Evolutionary conservation across 2,113 vertebrate species (phyloP).

Genomic region (Calidris pugnax): DNA sequence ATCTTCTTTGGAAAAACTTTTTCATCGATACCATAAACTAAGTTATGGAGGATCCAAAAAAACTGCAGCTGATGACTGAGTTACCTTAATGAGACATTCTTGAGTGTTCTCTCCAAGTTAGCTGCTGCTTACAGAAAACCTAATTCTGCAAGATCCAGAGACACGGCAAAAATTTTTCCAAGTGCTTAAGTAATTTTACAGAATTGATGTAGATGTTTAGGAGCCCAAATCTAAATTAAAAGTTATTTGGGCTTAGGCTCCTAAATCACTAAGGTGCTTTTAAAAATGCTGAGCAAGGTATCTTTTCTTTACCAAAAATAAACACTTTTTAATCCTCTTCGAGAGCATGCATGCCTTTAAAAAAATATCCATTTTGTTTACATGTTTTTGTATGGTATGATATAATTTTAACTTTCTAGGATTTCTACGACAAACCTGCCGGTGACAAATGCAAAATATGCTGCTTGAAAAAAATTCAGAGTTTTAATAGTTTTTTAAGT

Average conservation of each 20-base stretch:
- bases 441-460: slow-evolving; percentile 56
- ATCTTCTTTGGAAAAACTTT: neutral
- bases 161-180: neutral
- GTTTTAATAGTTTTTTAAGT: slow-evolving; percentile 53
- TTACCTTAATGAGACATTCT: neutral
- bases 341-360: slow-evolving; percentile 42
- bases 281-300: slow-evolving; percentile 9
- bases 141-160: neutral
- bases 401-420: slow-evolving; percentile 56
- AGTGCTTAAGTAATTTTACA: neutral
- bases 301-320: slow-evolving; percentile 44
- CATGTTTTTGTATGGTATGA: slow-evolving; percentile 59
- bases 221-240: neutral
- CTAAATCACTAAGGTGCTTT: slow-evolving; percentile 63
- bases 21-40: neutral
- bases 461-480: slow-evolving; percentile 48
- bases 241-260: neutral
- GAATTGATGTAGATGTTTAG: slow-evolving; percentile 4
- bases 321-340: slow-evolving; percentile 39
- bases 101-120: neutral
- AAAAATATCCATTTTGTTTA: slow-evolving; percentile 59
- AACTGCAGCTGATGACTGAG: neutral
- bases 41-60: neutral
- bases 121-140: neutral
- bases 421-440: slow-evolving; percentile 59